These are phyloP conservation scores for Cryptosula pallasiana DNA, from an alignment of 2,888 invertebrate species.

Conservation along the genomic window DNA sequence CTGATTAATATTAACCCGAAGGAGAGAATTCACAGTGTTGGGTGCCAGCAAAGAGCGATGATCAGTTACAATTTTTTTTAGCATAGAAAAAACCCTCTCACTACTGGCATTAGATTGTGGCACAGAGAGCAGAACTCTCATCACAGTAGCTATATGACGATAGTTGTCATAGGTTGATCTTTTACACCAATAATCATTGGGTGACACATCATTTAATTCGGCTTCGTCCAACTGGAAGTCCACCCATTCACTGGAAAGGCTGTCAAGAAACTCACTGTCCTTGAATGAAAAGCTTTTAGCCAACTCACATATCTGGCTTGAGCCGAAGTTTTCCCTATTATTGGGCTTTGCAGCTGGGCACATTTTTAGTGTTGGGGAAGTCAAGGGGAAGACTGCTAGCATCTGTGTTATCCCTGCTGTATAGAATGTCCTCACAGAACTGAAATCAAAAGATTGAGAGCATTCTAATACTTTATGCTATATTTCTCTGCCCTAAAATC, in stretches of 20 bases:
- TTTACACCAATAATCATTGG: background rate
- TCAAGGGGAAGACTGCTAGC: background rate
- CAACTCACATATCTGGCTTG: background rate
- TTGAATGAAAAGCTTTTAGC: background rate
- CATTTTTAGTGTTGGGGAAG: background rate
- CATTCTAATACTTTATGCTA: too few relatives aligned
- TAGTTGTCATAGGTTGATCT: background rate
- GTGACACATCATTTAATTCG: background rate
- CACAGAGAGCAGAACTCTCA: background rate
- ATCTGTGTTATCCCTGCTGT: background rate
- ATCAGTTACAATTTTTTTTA: slow-evolving; percentile 12
- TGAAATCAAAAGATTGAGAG: too few relatives aligned
- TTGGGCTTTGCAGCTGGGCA: background rate
- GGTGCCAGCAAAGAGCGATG: background rate
- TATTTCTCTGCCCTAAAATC: too few relatives aligned
- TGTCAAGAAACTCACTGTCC: background rate
- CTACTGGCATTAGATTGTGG: background rate
- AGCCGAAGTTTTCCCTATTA: background rate
- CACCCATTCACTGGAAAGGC: background rate
- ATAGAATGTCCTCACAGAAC: background rate
- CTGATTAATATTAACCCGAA: background rate
- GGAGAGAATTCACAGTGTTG: background rate
- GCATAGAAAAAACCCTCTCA: slow-evolving; percentile 9
- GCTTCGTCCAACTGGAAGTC: background rate
- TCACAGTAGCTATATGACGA: background rate